phyloP scores from a whole-genome alignment of 2,888 invertebrate species.

The Hybos culiciformis region DNA sequence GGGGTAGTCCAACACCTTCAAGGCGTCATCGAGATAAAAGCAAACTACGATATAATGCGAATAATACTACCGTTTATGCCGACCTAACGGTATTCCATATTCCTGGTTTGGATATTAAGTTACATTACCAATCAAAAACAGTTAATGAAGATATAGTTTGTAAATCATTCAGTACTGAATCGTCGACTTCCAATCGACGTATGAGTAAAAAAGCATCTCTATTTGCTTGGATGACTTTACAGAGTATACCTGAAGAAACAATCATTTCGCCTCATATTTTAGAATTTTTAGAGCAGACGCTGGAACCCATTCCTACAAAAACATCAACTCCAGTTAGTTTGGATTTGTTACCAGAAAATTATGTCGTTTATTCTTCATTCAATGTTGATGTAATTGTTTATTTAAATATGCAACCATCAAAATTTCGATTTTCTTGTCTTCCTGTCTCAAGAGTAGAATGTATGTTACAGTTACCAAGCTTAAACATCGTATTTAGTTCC shows the following conservation, averaged over 20 bases:
- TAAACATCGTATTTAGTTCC: constrained; percentile 93
- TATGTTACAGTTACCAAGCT: constrained; percentile 86
- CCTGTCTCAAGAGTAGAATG: constrained; percentile 94
- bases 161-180: constrained; percentile 33
- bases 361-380: constrained; percentile 83
- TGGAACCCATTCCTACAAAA: constrained; percentile 82
- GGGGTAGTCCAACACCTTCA: constrained; percentile 40
- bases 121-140: constrained; percentile 71
- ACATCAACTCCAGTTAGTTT: constrained; percentile 33
- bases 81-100: constrained; percentile 82
- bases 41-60: constrained; percentile 32
- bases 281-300: constrained; percentile 91
- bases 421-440: constrained; percentile 89
- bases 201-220: constrained; percentile 77
- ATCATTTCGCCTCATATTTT: constrained; percentile 93
- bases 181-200: constrained; percentile 36
- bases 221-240: constrained; percentile 90
- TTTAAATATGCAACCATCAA: constrained; percentile 95
- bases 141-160: constrained; percentile 43
- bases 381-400: constrained; percentile 98
- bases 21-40: constrained; percentile 33
- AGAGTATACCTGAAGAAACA: constrained; percentile 95
- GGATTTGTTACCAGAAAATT: constrained; percentile 51
- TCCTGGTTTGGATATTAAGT: constrained; percentile 80
- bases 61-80: constrained; percentile 41